Percentiles rank a stretch among this genome's conserved stretches.
Evolutionary conservation across 2,888 invertebrate genomes (phyloP).

Genomic region (Drosophila niveifrons): DNA sequence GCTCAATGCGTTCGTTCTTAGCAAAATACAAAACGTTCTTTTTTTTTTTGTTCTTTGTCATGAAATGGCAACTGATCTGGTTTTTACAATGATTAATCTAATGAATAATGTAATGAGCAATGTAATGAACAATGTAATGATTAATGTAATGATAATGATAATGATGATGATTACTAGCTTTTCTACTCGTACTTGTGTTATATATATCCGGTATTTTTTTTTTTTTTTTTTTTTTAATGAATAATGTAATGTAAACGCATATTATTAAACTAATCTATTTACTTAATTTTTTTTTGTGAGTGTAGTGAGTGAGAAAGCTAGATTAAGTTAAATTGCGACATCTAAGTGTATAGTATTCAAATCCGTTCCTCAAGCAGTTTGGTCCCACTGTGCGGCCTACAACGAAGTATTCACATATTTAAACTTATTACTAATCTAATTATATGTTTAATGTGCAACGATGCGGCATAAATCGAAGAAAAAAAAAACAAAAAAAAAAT

Average conservation of each 20-base stretch:
- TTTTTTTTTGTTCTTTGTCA: not conserved
- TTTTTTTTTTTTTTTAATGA: slow-evolving; percentile 22
- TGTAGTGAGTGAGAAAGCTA: slow-evolving; percentile 18
- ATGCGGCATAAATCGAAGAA: too few species aligned
- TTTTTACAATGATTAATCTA: not conserved
- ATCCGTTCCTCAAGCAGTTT: slow-evolving; percentile 72
- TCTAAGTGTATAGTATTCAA: slow-evolving; percentile 74
- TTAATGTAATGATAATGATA: slow-evolving; percentile 5
- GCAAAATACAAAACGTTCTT: too few species aligned
- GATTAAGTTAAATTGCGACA: slow-evolving; percentile 56
- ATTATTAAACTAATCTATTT: slow-evolving; percentile 5
- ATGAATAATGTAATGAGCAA: not conserved
- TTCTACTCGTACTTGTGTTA: slow-evolving; percentile 81
- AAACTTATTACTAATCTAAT: slow-evolving; percentile 15
- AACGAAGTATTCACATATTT: slow-evolving; percentile 73
- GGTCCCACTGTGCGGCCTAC: slow-evolving; percentile 52
- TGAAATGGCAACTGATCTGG: slow-evolving; percentile 6
- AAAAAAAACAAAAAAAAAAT: slow-evolving; percentile 5
- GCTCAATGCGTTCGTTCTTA: not conserved
- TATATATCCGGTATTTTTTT: slow-evolving; percentile 52
- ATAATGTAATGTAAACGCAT: not conserved
- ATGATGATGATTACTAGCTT: slow-evolving; percentile 54
- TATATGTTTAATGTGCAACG: not conserved
- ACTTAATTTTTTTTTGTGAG: slow-evolving; percentile 7
- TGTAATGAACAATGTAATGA: too few species aligned